These are phyloP conservation scores for Cirrhinus mrigala DNA, from an alignment of 2,797 vertebrate genomes.

Conservation along the genomic window DNA sequence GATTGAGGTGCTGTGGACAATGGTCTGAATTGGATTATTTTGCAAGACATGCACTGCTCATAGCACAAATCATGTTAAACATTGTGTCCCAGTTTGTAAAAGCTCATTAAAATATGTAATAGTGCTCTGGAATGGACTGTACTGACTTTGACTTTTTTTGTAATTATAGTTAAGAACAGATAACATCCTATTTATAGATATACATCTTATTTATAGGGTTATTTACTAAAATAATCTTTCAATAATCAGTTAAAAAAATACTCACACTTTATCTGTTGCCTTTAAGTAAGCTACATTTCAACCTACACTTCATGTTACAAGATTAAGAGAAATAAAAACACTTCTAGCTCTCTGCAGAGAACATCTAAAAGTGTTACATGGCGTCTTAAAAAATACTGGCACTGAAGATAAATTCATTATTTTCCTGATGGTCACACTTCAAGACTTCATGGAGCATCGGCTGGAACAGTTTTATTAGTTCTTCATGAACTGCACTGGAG, in stretches of 20 bases:
- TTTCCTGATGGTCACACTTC: not conserved
- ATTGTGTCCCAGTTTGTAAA: not conserved
- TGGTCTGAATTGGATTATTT: not conserved
- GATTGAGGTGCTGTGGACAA: not conserved
- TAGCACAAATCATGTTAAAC: constrained; percentile 10
- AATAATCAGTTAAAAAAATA: not conserved
- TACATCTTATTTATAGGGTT: not conserved
- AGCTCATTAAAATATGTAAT: not conserved
- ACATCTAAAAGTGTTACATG: not conserved
- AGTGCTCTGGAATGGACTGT: not conserved
- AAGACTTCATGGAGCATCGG: not conserved
- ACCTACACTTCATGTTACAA: not conserved
- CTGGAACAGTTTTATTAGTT: constrained; percentile 9
- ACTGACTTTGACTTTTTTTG: not conserved
- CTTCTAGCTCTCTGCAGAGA: not conserved
- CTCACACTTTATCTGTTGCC: not conserved
- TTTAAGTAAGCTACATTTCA: constrained; percentile 16
- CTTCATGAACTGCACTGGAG: not conserved
- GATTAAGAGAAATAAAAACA: not conserved
- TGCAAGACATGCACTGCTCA: not conserved
- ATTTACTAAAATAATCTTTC: not conserved
- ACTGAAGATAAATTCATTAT: not conserved
- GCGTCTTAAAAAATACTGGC: not conserved
- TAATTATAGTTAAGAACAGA: not conserved
- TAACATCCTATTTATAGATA: too few species aligned